These are phyloP conservation scores for Characodon lateralis DNA, from an alignment of 2,797 vertebrate genomes.

Conservation along the genomic window DNA sequence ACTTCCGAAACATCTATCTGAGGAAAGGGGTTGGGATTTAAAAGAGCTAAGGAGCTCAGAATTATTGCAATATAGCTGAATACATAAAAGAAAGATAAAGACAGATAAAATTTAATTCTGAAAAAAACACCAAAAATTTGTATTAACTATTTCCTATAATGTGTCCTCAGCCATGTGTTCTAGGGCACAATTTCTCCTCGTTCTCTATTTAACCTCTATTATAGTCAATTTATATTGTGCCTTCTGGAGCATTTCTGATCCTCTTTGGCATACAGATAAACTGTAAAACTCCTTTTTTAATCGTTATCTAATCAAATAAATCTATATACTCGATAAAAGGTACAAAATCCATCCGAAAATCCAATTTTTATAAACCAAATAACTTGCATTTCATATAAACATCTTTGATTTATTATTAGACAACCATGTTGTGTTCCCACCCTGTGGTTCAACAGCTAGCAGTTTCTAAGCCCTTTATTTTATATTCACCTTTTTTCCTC, in stretches of 20 bases:
- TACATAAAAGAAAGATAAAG: too few species aligned
- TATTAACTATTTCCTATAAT: too few species aligned
- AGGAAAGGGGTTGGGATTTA: too few species aligned
- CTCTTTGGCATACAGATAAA: neutral
- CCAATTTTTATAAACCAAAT: neutral
- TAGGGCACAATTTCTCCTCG: neutral
- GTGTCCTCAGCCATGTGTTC: too few species aligned
- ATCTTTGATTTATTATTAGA: constrained; percentile 26
- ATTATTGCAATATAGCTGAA: too few species aligned
- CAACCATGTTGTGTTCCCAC: constrained; percentile 47
- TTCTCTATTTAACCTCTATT: neutral
- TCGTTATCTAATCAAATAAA: neutral
- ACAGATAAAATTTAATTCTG: too few species aligned
- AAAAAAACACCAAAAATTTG: too few species aligned
- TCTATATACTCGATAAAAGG: neutral
- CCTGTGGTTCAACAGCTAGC: constrained; percentile 50
- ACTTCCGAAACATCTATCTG: too few species aligned
- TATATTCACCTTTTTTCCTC: constrained; percentile 69
- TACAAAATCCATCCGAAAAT: neutral
- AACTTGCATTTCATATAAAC: neutral
- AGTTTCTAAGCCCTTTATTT: constrained; percentile 48
- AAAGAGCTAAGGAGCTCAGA: too few species aligned
- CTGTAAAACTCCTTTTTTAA: neutral
- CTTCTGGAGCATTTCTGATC: neutral
- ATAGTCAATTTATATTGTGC: neutral